phyloP scores from a whole-genome alignment of 2,113 vertebrate species.

The Sterna hirundo region DNA sequence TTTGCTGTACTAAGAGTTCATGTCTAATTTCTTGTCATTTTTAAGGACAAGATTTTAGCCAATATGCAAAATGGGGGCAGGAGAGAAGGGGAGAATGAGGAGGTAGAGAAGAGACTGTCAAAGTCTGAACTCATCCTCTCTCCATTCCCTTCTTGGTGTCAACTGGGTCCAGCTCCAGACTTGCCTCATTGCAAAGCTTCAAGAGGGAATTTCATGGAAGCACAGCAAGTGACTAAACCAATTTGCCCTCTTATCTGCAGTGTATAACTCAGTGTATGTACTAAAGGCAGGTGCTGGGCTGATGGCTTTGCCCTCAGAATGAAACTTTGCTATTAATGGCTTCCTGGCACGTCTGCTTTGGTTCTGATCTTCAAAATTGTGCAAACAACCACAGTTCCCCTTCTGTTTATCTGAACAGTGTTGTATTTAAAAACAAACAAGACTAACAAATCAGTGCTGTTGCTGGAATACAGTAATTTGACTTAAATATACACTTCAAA shows the following conservation, averaged over 20 bases:
- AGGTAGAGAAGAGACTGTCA: neutral
- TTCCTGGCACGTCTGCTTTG: neutral
- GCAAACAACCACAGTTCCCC: neutral
- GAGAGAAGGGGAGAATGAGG: neutral
- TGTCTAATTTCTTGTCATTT: neutral
- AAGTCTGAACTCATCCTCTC: neutral
- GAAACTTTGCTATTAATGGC: neutral
- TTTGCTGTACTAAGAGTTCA: neutral
- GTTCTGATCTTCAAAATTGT: neutral
- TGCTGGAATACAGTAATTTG: neutral
- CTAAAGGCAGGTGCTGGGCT: neutral
- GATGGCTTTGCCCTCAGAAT: neutral
- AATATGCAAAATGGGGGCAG: rapidly evolving
- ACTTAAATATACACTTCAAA: neutral
- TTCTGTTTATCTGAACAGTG: neutral
- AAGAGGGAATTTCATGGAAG: neutral
- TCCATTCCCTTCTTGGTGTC: neutral
- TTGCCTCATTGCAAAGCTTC: neutral
- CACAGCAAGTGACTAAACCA: neutral
- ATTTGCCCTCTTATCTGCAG: neutral
- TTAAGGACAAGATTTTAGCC: neutral
- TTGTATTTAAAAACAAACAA: neutral
- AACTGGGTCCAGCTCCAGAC: neutral
- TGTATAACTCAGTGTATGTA: rapidly evolving
- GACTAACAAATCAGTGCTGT: neutral